Evolutionary conservation across 1,140 invertebrate genomes (phyloP).

Genomic region (Eupristina koningsbergeri): DNA sequence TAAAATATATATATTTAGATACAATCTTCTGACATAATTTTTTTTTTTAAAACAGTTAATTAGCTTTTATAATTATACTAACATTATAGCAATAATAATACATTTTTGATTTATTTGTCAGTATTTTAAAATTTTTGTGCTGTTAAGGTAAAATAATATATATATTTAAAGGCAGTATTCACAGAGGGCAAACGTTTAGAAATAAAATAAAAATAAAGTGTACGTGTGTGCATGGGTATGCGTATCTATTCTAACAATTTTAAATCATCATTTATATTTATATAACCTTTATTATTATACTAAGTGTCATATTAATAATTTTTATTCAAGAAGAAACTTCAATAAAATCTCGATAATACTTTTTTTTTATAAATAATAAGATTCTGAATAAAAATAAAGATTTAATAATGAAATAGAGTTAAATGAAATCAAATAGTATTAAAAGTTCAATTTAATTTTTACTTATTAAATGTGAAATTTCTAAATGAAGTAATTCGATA

Average conservation of each 20-base stretch:
- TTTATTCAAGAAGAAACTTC: conserved; percentile 41
- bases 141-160: conserved; percentile 25
- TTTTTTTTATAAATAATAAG: neutral
- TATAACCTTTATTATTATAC: conserved; percentile 9
- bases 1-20: conserved; percentile 27
- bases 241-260: conserved; percentile 23
- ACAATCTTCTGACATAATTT: neutral
- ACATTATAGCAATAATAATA: conserved; percentile 20
- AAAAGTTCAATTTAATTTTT: neutral
- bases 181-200: conserved; percentile 28
- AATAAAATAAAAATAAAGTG: conserved; percentile 28
- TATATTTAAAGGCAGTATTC: conserved; percentile 14
- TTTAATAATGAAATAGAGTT: neutral
- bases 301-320: conserved; percentile 25
- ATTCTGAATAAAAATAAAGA: neutral
- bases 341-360: neutral
- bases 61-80: neutral
- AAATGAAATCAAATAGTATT: neutral
- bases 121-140: conserved; percentile 6
- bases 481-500: neutral
- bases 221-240: neutral
- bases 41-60: neutral
- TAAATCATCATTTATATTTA: conserved; percentile 34
- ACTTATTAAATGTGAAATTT: neutral
- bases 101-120: neutral